Evolutionary conservation across 1,140 invertebrate genomes (phyloP).

Genomic region (Caenorhabditis latens): DNA sequence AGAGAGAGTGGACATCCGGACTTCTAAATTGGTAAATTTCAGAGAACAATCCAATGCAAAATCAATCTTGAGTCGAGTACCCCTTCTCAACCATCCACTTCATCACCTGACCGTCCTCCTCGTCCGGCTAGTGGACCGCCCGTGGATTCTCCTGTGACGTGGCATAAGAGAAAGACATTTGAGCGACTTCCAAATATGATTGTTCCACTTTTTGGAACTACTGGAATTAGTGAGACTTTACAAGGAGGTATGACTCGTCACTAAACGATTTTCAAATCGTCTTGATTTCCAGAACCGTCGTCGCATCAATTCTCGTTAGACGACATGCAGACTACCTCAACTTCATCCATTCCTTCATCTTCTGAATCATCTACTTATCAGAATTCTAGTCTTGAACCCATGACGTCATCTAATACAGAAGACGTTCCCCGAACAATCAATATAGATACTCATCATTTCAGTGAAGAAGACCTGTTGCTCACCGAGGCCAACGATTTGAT

Average conservation of each 20-base stretch:
- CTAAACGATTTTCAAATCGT: neutral
- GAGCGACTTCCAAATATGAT: neutral
- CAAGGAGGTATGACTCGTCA: neutral
- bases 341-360: neutral
- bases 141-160: neutral
- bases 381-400: neutral
- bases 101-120: neutral
- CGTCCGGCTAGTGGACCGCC: neutral
- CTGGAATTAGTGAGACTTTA: neutral
- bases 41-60: slow-evolving; percentile 15
- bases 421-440: too few relatives aligned
- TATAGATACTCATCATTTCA: neutral
- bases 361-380: neutral
- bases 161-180: neutral
- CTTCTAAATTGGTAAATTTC: neutral
- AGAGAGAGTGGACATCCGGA: neutral
- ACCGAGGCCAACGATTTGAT: neutral
- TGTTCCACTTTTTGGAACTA: slow-evolving; percentile 2
- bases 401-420: neutral
- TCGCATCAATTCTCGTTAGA: neutral
- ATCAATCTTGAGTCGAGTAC: neutral
- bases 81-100: neutral
- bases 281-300: neutral
- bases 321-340: too few relatives aligned
- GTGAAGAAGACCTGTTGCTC: slow-evolving; percentile 28